Base-by-base conservation (phyloP, 2,797 vertebrate species). In the Astyanax mexicanus region DNA sequence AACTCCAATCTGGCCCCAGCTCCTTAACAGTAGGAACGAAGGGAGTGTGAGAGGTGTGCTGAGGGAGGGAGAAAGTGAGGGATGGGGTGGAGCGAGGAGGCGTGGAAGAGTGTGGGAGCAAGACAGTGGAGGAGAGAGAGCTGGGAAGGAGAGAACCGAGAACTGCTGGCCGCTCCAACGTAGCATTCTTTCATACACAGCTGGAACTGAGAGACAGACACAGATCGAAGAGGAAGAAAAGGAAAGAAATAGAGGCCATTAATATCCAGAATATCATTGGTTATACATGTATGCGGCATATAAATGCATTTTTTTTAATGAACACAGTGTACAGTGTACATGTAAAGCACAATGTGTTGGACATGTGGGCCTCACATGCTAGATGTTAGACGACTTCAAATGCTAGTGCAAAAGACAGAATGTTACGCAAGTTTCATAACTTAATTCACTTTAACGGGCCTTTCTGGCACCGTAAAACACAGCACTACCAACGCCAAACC, bases 151-250 rank as follows among this genome's bases (percentile, higher is more conserved):
- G 51, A 70, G 60, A 32, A 1, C 83, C 82, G 83, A 70, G 60
- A 38, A 1, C 83, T 82, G 83, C 83, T 85, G 51, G 90, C 83
- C 68, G 82, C 75, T 86, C 86, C 83, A 86, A 85, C 84, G 74
- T 90, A 86, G 86, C 91, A 92, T 93, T 90, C 87, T 87, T 92
- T 91, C 82, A 83, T 81, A 85, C 85, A 86, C 90, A 91, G 84
- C 89, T 89, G 87, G 87, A 91, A 19, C n/a, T 89, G 27, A 17
- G 58, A 62, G n/a, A 57, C 17, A 60, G 17, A 19, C 7, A 38
- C 45, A 70, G 38, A 66, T 45, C 38, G 65, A 74, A 77, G 47
- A 64, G 66, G 64, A 60, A 72, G 37, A 69, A 19, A 73, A n/a
- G n/a, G 61, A 67, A 55, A 6, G n/a, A 35, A 51, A 23, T 13